A percentile compares a stretch with the other conserved stretches of the same genome.
phyloP scores from a whole-genome alignment of 2,888 invertebrate genomes.

The Helobdella robusta region DNA sequence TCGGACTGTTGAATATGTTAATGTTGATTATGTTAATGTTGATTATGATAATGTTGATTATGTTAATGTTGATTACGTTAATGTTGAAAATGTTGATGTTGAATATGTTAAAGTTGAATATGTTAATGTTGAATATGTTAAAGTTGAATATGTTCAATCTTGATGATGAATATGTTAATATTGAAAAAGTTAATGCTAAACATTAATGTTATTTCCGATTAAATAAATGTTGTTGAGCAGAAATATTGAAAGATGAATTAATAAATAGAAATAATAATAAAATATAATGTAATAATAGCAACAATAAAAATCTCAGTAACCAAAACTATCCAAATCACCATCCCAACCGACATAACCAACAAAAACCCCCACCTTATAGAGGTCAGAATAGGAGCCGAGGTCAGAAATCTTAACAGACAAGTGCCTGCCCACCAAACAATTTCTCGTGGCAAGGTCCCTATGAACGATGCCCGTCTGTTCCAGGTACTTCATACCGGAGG shows the following conservation, averaged over 20 bases:
- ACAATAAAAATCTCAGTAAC: neutral
- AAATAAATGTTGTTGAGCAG: too few species aligned
- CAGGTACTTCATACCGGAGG: conserved; percentile 79
- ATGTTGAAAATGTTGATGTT: too few species aligned
- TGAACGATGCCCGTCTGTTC: conserved; percentile 81
- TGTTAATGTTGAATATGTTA: too few species aligned
- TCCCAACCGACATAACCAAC: neutral
- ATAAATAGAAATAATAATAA: neutral
- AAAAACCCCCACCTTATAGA: conserved; percentile 41
- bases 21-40: too few species aligned
- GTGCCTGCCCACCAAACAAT: conserved; percentile 72
- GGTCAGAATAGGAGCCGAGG: conserved; percentile 48
- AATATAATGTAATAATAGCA: neutral
- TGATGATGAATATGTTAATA: neutral
- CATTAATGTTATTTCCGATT: neutral
- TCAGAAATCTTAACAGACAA: conserved; percentile 56
- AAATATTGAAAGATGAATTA: too few species aligned
- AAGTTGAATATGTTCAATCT: neutral
- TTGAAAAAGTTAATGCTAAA: neutral
- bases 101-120: too few species aligned
- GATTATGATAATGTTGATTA: too few species aligned
- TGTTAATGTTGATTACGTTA: too few species aligned
- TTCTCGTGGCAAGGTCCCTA: conserved; percentile 75
- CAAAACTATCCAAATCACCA: neutral
- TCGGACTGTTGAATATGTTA: too few species aligned